Base-by-base conservation (phyloP, 2,888 invertebrate genomes). In the Aphrophora alni region DNA sequence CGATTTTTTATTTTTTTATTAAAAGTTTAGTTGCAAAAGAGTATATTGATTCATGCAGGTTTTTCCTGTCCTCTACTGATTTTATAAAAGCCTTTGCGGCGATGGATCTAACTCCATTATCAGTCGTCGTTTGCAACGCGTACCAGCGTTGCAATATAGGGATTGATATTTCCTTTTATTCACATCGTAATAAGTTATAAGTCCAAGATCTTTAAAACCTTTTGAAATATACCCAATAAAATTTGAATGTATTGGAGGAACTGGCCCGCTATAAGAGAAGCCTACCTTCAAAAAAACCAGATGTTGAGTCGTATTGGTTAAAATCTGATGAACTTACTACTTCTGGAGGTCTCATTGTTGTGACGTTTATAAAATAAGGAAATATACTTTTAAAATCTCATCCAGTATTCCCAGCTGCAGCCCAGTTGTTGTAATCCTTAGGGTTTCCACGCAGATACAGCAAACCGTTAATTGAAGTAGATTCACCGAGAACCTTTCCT, bases 401-500 rank as follows among this genome's bases (percentile, higher is more conserved):
- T 0, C 59, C 59, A 2, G 0, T 7, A 24, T 72, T 71, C 0
- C 78, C 78, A 26, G 51, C 73, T 1, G 38, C 44, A 73, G 78
- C 78, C 72, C 72, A 73, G 5, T 1, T 14, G 27, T 78, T 33
- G 51, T 72, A 78, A 24, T 72, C 78, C 26, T 73, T 25, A 14
- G 12, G 38, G 17, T 73, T 71, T 1, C 78, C 78, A 10, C 78
- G 21, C 44, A 78, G 21, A 21, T 78, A 51, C 12, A 73, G 10
- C 38, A 74, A 70, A 28, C 70, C 81, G 27, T 76, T 78, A 10
- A 78, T 74, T 10, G 75, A n/a, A 25, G 78, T 73, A 7, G 75
- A 38, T 3, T 78, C 81, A 12, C 77, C 81, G n/a, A 81, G 38
- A n/a, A 81, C 77, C 59, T 78, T 81, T 21, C 81, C 78, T 24